Conservation (phyloP, 2,888 invertebrate genomes). For the Pomacea canaliculata region DNA sequence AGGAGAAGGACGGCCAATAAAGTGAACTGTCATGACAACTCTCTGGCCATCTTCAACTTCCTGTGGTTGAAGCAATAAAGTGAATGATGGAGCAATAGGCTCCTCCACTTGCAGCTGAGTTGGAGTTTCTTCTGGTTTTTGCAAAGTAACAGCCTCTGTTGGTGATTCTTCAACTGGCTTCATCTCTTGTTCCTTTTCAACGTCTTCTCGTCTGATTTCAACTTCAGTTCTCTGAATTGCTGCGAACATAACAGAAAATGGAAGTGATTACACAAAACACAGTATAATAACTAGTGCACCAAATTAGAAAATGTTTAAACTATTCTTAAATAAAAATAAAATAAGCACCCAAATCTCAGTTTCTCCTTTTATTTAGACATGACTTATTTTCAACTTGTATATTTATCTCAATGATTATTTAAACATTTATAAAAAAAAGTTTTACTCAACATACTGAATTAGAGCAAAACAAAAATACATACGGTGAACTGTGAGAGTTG, state of each 20-base stretch:
- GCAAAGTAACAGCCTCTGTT: constrained; percentile 28
- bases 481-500: constrained; percentile 66
- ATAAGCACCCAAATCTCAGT: background rate
- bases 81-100: constrained; percentile 80
- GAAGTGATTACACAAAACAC: background rate
- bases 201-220: constrained; percentile 33
- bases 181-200: constrained; percentile 30
- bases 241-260: constrained; percentile 10
- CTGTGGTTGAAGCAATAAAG: constrained; percentile 79
- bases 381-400: no score
- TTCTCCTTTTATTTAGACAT: no score
- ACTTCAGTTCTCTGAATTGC: constrained; percentile 35
- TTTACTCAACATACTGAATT: no score
- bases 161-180: constrained; percentile 26
- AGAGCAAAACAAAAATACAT: constrained; percentile 35
- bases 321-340: background rate
- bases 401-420: no score
- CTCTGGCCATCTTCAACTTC: constrained; percentile 93
- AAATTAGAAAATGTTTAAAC: background rate
- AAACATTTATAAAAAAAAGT: no score
- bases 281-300: background rate
- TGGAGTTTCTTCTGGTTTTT: constrained; percentile 35
- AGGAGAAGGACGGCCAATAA: constrained; percentile 60
- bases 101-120: constrained; percentile 39
- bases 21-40: constrained; percentile 59